Evolutionary conservation across 2,113 vertebrate species (phyloP), one percentile per base, ranked within the genome.

Genomic region (Riparia riparia): DNA sequence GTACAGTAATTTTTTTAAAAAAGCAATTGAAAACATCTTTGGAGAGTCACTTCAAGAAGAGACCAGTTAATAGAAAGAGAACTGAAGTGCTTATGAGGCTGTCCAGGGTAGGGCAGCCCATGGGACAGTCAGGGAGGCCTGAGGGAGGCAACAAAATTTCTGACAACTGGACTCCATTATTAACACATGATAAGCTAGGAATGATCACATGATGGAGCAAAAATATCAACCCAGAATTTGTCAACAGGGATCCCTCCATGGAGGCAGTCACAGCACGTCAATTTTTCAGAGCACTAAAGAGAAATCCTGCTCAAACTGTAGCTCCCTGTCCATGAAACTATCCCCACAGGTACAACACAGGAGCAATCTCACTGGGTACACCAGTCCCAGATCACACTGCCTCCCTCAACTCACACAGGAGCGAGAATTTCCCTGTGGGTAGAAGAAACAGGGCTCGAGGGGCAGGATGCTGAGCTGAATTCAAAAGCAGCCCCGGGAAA

Each of bases 111-210:
- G 60, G 32, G 68, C 5, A 86, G 49, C 41, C 81, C 58, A 42
- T 1, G 44, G 82, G 68, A 54, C 50, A 90, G 18, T 17, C 29
- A 47, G 32, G 17, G 60, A 92, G 56, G 71, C 24, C 82, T 82
- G 56, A 2, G 1, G 21, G 34, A 42, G 13, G 86, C 64, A 90
- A 70, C 72, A 72, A 73, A 73, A 89, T 20, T 7, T 77, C 71
- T 94, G 70, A 84, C 64, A 89, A 95, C 87, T 71, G 78, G 61
- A 60, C 66, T 90, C 88, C 64, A 47, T 90, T 88, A 77, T 42
- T 90, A 86, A 88, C 79, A 93, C 68, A 70, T 32, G 74, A 90
- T 70, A 95, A 96, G 76, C 58, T 57, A 22, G 31, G 68, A 92
- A 51, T 26, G 74, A 70, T 69, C 85, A 73, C 50, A 65, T 24